Conservation (phyloP, 2,888 invertebrate genomes). For the Caenorhabditis sp. region DNA sequence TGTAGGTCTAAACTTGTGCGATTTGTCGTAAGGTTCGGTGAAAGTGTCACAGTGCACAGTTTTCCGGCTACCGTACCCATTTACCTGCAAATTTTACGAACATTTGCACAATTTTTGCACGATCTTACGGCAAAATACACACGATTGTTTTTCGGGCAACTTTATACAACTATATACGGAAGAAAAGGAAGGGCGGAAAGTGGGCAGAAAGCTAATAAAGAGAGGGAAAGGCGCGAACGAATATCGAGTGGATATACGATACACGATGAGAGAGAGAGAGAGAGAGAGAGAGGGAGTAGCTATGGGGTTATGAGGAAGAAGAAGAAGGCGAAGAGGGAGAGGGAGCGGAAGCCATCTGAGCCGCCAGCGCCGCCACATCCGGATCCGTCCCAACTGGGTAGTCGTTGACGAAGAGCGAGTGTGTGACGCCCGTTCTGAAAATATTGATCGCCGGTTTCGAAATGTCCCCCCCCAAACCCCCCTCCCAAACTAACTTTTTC, state of each 20-base stretch:
- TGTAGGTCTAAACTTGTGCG: too few species aligned
- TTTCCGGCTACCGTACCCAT: too few species aligned
- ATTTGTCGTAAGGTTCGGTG: too few species aligned
- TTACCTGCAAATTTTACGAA: too few species aligned
- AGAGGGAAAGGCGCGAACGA: neutral
- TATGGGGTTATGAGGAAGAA: neutral
- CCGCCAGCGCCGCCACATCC: neutral
- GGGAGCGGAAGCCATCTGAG: neutral
- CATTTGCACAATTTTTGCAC: too few species aligned
- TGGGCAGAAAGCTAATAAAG: conserved; percentile 5
- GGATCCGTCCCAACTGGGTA: neutral
- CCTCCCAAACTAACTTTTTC: conserved; percentile 48
- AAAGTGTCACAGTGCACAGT: too few species aligned
- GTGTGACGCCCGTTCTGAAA: conserved; percentile 82
- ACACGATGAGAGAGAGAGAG: conserved; percentile 7
- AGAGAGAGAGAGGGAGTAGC: neutral
- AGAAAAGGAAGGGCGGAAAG: too few species aligned
- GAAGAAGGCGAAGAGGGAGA: neutral
- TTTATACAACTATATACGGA: too few species aligned
- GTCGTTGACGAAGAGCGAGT: conserved; percentile 71
- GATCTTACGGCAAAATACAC: too few species aligned
- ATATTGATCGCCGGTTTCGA: neutral
- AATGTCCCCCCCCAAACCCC: neutral
- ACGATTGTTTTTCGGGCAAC: too few species aligned
- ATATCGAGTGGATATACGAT: conserved; percentile 51